Base-by-base conservation (phyloP, 2,888 invertebrate species). In the Melanostoma mellinum region DNA sequence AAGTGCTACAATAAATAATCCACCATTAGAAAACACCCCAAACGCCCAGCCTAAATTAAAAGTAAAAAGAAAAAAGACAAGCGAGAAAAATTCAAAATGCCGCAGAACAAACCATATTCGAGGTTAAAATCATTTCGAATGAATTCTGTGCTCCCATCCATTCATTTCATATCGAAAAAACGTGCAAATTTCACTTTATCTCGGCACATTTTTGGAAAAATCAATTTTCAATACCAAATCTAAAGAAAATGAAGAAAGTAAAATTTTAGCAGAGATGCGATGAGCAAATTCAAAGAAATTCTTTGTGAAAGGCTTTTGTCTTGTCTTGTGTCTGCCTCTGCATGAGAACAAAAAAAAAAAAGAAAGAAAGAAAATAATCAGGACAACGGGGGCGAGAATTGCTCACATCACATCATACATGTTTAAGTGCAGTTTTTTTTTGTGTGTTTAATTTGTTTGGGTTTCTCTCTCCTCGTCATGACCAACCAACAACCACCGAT, bases 351-450 rank as follows among this genome's bases (percentile, higher is more conserved):
- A 52, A 63, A 36, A 32, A 42, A 50, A 60, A 2, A 9, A 42
- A 36, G 42, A 20, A 20, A 42, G 69, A 50, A 67, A 73, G 61
- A 60, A 60, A 60, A 58, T 32, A 74, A 46, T 63, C 48, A 32
- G 44, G 76, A 60, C 76, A 76, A 76, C 80, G 80, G 82, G 77
- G 82, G 82, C 82, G 82, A 69, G 38, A 73, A 53, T 78, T 69
- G 44, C 36, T 61, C 32, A 38, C 52, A 77, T 20, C 58, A 65
- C 30, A 58, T 65, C 68, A 63, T 63, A 63, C 46, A 77, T 67
- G 67, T 72, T 20, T 69, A 20, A 55, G 69, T 53, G 72, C 67
- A 61, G 6, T 63, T 55, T 61, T 69, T 48, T 30, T 33, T 42
- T 20, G 40, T 55, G 36, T 42, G 50, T 61, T 65, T 6, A n/a